Evolutionary conservation across 2,113 vertebrate genomes (phyloP), one percentile per base, ranked within the genome.

Genomic region (Chloropsis cyanopogon): DNA sequence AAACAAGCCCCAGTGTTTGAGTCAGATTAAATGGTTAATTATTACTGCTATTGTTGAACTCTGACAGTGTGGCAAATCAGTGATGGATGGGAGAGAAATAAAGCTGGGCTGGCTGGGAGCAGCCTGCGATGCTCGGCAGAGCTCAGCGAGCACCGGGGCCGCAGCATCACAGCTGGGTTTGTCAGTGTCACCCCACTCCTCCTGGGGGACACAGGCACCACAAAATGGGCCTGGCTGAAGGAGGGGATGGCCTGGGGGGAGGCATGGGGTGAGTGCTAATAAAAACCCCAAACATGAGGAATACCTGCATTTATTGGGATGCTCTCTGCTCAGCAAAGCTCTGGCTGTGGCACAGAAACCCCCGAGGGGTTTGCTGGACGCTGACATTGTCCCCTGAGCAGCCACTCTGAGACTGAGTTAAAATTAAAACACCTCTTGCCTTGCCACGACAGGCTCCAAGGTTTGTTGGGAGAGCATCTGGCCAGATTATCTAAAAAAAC

Each of bases 1-100:
- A 94, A 97, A 93, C 56, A 84, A 92, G 86, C 70, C 80, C 56
- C 72, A 92, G 82, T 63, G 65, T 88, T 68, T 86, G 94, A 92
- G 72, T 95, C 81, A 82, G 91, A 92, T 93, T 95, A 95, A 96
- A 96, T 91, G 89, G 89, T 96, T 96, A 95, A 95, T 96, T 95
- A 91, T 91, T 86, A 78, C 76, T 92, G 94, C 96, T 93, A 75
- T 95, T 95, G 92, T 96, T 89, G 91, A 95, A 87, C 89, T 68
- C 95, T 93, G 92, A 84, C 94, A 95, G 94, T 53, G 92, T 54
- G 82, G 91, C 76, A 86, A 92, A 93, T 91, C 92, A 91, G 72
- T 89, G 95, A 95, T 65, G 88, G 84, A 92, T 4, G 44, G 85
- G 52, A 82, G 46, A 82, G 65, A 60, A 88, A 92, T 73, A n/a